These are phyloP conservation scores for Chloroceryle aenea DNA, from an alignment of 2,113 vertebrate species.

Conservation along the genomic window DNA sequence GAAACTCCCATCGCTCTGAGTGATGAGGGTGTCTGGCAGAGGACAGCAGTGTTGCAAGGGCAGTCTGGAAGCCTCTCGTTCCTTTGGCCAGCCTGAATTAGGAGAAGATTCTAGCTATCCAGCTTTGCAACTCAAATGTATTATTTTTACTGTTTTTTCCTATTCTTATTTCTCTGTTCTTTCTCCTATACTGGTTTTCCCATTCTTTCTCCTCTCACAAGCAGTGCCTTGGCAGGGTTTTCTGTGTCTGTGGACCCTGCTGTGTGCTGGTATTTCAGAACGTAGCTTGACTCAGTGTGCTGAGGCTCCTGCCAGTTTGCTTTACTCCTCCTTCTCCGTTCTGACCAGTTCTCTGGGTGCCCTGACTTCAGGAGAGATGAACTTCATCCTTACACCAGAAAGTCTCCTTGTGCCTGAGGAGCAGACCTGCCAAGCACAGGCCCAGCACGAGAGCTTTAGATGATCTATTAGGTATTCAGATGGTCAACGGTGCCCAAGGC, in stretches of 20 bases:
- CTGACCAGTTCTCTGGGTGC: background rate
- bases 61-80: background rate
- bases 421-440: rapidly evolving
- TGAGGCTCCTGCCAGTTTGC: rapidly evolving
- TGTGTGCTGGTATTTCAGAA: background rate
- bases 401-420: background rate
- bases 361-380: background rate
- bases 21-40: background rate
- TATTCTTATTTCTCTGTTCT: background rate
- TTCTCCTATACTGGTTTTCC: background rate
- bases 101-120: background rate
- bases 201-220: background rate
- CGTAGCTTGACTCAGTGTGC: rapidly evolving
- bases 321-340: background rate
- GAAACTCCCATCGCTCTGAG: rapidly evolving
- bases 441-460: background rate
- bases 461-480: background rate
- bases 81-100: background rate
- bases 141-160: background rate
- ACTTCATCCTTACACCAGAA: background rate
- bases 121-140: background rate
- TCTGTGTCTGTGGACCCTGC: rapidly evolving
- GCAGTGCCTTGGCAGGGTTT: rapidly evolving
- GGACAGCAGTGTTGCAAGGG: rapidly evolving
- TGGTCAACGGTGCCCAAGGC: background rate